Evolutionary conservation across 2,113 vertebrate species (phyloP).

Genomic region (Oreochromis spilurus): DNA sequence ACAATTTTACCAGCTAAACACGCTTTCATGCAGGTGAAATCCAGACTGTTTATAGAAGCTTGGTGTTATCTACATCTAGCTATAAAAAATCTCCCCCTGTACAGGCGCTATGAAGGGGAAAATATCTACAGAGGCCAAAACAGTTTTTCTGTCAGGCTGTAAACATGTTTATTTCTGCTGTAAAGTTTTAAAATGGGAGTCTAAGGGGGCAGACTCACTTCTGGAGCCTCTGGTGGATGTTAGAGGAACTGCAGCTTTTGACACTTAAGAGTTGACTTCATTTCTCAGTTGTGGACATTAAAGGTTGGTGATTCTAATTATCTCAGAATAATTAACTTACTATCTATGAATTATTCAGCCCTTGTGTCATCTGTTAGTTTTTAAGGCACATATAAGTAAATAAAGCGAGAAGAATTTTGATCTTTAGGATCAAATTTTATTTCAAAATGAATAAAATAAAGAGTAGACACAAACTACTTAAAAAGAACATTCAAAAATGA

Average conservation of each 20-base stretch:
- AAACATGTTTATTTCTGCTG: neutral
- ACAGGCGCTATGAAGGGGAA: neutral
- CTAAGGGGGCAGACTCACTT: neutral
- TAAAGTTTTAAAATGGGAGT: neutral
- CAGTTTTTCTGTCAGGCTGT: neutral
- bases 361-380: neutral
- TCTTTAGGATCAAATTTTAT: neutral
- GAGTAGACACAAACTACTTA: neutral
- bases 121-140: neutral
- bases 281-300: neutral
- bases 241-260: neutral
- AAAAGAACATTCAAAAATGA: neutral
- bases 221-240: neutral
- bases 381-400: neutral
- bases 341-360: neutral
- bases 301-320: neutral
- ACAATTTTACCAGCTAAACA: neutral
- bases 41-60: neutral
- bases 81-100: neutral
- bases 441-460: neutral
- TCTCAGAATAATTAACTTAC: neutral
- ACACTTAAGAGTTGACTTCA: neutral
- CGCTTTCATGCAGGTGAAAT: neutral
- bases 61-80: neutral
- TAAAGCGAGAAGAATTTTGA: neutral